Conservation (phyloP, 2,888 invertebrate species). For the Eilema griseolum region DNA sequence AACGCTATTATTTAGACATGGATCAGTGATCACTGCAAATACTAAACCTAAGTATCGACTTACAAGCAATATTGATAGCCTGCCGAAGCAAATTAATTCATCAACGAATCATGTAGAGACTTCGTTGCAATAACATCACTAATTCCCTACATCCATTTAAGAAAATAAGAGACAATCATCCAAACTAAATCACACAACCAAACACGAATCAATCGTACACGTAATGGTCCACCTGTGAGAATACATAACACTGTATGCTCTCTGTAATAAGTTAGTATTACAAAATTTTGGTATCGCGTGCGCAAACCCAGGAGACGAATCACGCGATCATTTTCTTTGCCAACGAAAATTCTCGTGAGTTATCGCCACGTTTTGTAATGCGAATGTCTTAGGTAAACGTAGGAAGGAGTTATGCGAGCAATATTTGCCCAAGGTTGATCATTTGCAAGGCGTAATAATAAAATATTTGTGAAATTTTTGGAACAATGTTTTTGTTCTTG, state of each 20-base stretch:
- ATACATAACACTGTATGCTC: constrained; percentile 52
- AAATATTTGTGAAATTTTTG: not conserved
- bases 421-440: constrained; percentile 35
- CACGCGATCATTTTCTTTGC: constrained; percentile 77
- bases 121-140: not conserved
- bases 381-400: constrained; percentile 39
- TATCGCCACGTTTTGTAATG: constrained; percentile 64
- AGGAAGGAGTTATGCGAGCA: constrained; percentile 34
- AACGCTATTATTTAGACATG: too few species aligned
- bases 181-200: constrained; percentile 22
- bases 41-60: too few species aligned
- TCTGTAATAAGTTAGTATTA: constrained; percentile 72
- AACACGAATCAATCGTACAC: constrained; percentile 35
- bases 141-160: constrained; percentile 2
- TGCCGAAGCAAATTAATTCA: not conserved
- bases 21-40: too few species aligned
- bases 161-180: constrained; percentile 10
- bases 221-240: constrained; percentile 60
- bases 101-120: not conserved
- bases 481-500: not conserved
- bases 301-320: constrained; percentile 60
- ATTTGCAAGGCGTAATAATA: constrained; percentile 32
- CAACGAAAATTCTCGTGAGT: constrained; percentile 73
- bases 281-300: constrained; percentile 84
- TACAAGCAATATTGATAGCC: not conserved